Evolutionary conservation across 2,797 vertebrate species (phyloP).

Genomic region (Octomys mimax): DNA sequence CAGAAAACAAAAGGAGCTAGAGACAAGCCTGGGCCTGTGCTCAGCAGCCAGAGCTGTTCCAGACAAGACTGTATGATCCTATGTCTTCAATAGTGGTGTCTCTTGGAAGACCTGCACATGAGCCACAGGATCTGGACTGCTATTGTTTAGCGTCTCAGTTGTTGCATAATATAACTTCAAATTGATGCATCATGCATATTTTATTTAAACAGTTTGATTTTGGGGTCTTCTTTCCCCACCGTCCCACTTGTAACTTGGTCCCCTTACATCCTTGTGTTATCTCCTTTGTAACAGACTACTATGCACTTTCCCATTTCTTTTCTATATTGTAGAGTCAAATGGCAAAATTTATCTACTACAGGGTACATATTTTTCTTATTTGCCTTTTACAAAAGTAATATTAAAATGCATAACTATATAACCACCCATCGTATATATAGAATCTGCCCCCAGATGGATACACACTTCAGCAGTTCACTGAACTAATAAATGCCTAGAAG

Average conservation of each 20-base stretch:
- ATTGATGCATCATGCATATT: neutral
- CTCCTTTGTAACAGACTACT: neutral
- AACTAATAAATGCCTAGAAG: neutral
- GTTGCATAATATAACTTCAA: neutral
- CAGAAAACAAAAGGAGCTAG: neutral
- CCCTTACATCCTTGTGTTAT: neutral
- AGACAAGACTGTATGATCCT: neutral
- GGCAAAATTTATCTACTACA: neutral
- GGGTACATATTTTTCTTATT: neutral
- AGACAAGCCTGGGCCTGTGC: neutral
- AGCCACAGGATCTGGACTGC: neutral
- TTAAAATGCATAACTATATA: neutral
- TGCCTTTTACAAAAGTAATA: constrained; percentile 23
- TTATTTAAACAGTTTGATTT: neutral
- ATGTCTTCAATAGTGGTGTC: neutral
- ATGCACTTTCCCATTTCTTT: neutral
- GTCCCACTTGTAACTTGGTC: neutral
- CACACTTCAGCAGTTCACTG: neutral
- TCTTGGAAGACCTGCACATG: neutral
- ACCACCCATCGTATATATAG: neutral
- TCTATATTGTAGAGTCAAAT: neutral
- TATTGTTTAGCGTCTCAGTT: neutral
- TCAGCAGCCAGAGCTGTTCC: neutral
- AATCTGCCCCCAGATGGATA: neutral
- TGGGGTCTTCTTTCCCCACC: neutral